Base-by-base conservation (phyloP, 2,888 invertebrate species). In the Panopea generosa region DNA sequence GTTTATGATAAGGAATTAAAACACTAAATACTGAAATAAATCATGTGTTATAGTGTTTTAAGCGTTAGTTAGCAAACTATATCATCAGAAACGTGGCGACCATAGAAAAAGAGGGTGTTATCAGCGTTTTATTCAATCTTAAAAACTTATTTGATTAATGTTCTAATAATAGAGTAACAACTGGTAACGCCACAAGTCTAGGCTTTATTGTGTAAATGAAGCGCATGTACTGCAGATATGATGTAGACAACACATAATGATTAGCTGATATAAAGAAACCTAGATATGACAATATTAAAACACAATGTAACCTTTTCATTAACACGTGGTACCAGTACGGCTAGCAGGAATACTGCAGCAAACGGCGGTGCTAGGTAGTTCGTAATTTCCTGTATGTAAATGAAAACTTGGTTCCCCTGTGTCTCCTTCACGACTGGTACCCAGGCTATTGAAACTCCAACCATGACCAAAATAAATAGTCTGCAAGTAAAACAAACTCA, bases 361-460 rank as follows among this genome's bases (percentile, higher is more conserved):
- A 91, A 86, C 1, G 90, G 91, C 6, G 91, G 91, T 1, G 89
- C 88, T 20, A 91, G 79, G 69, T 90, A 90, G 78, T 88, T 83
- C n/a, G 88, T 87, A 47, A 91, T 86, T 74, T 89, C 89, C 66
- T 91, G 89, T 45, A 91, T 90, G 77, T 90, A 91, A 29, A 91
- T 87, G 70, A 89, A 90, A 9, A 91, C 81, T 61, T 91, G 91
- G 1, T 89, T 89, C 2, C 89, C 89, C 61, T 89, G 89, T 27
- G 85, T 86, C 73, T 90, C 88, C 66, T 90, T 90, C 38, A 91
- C 82, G 18, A 90, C 85, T 0, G 91, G 91, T 11, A 91, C 88
- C 91, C 91, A 91, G 11, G 89, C 90, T 24, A 91, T 86, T 22
- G 89, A 87, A 20, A 90, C 82, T 4, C 86, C 90, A 1, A 87